Evolutionary conservation across 2,797 vertebrate genomes (phyloP).

Genomic region (Antrozous pallidus): DNA sequence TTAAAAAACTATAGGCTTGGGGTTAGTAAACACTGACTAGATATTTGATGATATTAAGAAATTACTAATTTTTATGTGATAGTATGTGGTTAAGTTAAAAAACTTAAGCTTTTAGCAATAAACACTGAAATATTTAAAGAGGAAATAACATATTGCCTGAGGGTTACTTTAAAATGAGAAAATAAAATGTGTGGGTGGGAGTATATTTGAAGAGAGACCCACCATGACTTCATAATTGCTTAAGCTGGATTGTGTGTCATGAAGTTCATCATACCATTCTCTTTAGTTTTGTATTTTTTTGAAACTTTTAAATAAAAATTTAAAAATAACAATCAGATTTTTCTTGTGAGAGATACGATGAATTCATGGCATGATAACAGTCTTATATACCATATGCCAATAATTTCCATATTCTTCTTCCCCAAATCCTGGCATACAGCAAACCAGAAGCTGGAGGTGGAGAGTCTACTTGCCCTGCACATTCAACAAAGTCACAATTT

Average conservation of each 20-base stretch:
- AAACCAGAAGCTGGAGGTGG: background rate
- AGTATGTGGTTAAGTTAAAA: background rate
- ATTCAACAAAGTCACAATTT: constrained; percentile 51
- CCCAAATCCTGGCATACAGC: background rate
- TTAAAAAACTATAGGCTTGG: background rate
- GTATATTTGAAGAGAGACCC: background rate
- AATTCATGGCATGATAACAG: background rate
- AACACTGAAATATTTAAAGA: background rate
- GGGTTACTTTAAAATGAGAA: constrained; percentile 1
- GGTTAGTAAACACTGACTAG: background rate
- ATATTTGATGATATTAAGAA: background rate
- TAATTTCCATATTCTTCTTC: background rate
- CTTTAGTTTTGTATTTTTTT: background rate
- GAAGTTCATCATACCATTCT: background rate
- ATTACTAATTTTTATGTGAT: background rate
- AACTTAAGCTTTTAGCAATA: background rate
- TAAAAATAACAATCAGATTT: background rate
- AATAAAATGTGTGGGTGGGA: too few species aligned
- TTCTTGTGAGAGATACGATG: background rate
- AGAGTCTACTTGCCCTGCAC: background rate
- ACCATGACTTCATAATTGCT: background rate
- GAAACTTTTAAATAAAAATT: background rate
- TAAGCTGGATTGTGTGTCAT: background rate
- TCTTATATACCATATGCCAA: background rate
- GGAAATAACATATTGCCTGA: background rate